Base-by-base conservation (phyloP, 1,140 invertebrate genomes). In the Aphelenchoides fujianensis region DNA sequence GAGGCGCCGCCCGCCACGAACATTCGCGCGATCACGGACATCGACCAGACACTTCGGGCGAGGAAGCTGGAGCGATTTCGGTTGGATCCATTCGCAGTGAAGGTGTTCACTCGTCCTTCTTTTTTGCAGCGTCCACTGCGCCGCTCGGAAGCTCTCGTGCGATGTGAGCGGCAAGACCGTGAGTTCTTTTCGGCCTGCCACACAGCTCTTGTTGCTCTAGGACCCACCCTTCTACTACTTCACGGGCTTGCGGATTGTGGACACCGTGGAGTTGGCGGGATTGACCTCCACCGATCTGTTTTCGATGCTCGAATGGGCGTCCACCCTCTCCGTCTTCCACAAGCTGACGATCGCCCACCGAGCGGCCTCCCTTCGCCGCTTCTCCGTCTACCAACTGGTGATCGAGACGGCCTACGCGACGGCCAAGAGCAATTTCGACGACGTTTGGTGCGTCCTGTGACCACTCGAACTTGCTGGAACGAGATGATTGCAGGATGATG, bases 351-450 rank as follows among this genome's bases (percentile, higher is more conserved):
- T 66, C n/a, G 28, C 63, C 23, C 63, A 66, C 31, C 16, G 63
- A 34, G 63, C 63, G 1, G 63, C 16, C 3, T 19, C 63, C 53
- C 63, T 66, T 16, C 63, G 63, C 16, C 0, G 63, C 37, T 66
- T 32, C 32, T 30, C 63, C 12, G 32, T 66, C 30, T 66, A 36
- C 32, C 63, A 66, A 66, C 12, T 66, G 16, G 34, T 36, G 3
- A 66, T 66, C 7, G 63, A 66, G 53, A 66, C 63, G 16, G 63
- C 36, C 23, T 66, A 66, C 53, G n/a, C 36, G 27, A 66, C 63
- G 12, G 63, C 63, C 12, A 64, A n/a, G 0, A 41, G 36, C n/a
- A n/a, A 16, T 12, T 36, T 19, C 28, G 36, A 66, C 31, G 32
- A 66, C 32, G 63, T 37, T 1, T 66, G 63, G 63, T n/a, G n/a